Conservation (phyloP, 2,888 invertebrate genomes). For the Tinea trinotella region DNA sequence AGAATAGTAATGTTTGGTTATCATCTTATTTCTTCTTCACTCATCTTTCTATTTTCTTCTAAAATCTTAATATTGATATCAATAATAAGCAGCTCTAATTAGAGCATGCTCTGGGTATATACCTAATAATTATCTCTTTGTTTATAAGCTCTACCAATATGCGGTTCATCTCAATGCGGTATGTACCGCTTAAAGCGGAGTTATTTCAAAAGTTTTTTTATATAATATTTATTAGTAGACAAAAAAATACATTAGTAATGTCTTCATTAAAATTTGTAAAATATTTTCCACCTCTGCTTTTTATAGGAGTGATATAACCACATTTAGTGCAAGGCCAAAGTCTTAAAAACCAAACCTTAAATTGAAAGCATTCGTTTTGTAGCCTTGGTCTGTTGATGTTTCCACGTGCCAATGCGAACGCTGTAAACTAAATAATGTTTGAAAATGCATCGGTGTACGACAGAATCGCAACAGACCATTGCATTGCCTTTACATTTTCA, state of each 20-base stretch:
- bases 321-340: slow-evolving; percentile 8
- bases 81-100: background rate
- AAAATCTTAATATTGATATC: background rate
- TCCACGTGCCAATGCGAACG: slow-evolving; percentile 4
- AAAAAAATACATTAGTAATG: background rate
- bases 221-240: background rate
- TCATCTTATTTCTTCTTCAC: background rate
- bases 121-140: slow-evolving; percentile 14
- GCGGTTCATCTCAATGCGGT: slow-evolving; percentile 18
- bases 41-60: background rate
- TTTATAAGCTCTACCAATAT: slow-evolving; percentile 18
- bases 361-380: background rate
- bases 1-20: background rate
- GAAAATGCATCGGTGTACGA: slow-evolving; percentile 5
- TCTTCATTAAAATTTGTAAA: slow-evolving; percentile 1
- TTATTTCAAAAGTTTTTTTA: slow-evolving; percentile 14
- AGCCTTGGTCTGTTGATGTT: slow-evolving; percentile 17
- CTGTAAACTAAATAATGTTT: background rate
- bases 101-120: slow-evolving; percentile 6
- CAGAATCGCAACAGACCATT: slow-evolving; percentile 14
- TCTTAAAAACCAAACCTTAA: background rate
- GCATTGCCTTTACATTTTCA: slow-evolving; percentile 3
- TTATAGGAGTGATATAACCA: slow-evolving; percentile 11
- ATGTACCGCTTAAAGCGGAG: slow-evolving; percentile 16
- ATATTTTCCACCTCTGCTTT: slow-evolving; percentile 10